Evolutionary conservation across 1,140 invertebrate species (phyloP), one percentile per base, ranked within the genome.

Genomic region (Platyscapa corneri): DNA sequence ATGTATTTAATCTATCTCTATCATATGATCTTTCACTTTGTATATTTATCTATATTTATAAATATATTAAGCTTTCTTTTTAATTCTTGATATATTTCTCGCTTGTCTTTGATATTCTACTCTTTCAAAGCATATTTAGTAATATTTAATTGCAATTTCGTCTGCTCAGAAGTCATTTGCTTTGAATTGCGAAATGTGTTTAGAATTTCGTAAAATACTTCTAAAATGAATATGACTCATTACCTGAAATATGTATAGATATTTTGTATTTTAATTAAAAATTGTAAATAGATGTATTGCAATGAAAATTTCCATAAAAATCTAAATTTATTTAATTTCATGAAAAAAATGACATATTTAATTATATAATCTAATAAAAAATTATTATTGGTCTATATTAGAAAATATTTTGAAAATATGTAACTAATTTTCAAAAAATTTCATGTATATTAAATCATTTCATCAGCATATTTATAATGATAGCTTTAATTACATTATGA

Each of bases 91-190:
- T 56, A 56, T 56, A 16, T 37, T 39, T 34, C 8, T 79, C 32
- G 64, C 34, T 79, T 8, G 34, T 79, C 39, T 64, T 30, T 14
- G 8, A 6, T 64, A 27, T 27, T 14, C 27, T 60, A 27, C 56
- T 56, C 75, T 23, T 18, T 27, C 74, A 46, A 16, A 30, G 42
- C 42, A 49, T 46, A 27, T 46, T 76, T 76, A 56, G 46, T 46
- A 77, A 77, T 77, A 77, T 77, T 77, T 77, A 77, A 77, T 67
- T 67, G 65, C 65, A 32, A 67, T 67, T 67, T 67, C 32, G 12
- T 34, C 30, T 67, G 65, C 65, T 67, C 65, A 16, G 34, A 10
- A 30, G 32, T 67, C 65, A 67, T 67, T 67, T 67, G 65, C 65
- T 67, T 67, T 64, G n/a, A 34, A 67, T 10, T 14, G 8, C 30